Evolutionary conservation across 1,140 invertebrate genomes (phyloP).

Genomic region (Pogonomyrmex californicus): DNA sequence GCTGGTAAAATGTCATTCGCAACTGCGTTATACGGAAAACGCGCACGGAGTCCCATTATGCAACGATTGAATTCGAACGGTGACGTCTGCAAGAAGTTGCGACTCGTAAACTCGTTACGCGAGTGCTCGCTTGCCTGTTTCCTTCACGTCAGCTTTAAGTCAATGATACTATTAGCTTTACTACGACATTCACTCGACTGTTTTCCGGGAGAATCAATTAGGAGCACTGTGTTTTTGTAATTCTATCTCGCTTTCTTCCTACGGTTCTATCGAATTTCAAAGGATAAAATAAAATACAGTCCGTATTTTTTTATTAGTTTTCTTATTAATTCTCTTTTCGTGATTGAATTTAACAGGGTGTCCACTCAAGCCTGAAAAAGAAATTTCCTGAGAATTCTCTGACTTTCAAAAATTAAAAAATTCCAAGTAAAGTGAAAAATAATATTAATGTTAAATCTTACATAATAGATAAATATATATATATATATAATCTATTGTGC

Average conservation of each 20-base stretch:
- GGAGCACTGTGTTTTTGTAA: neutral
- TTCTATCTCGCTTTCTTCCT: neutral
- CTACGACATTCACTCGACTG: neutral
- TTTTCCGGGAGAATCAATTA: neutral
- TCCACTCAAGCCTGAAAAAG: no score
- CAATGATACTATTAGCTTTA: neutral
- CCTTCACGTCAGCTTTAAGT: neutral
- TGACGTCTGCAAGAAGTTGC: constrained; percentile 23
- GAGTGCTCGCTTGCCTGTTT: neutral
- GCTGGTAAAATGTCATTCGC: constrained; percentile 12
- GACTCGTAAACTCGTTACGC: constrained; percentile 22
- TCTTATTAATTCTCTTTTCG: no score
- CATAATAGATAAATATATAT: no score
- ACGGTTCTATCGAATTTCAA: neutral
- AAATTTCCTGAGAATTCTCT: no score
- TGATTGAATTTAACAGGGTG: no score
- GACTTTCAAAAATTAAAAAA: no score
- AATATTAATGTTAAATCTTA: no score
- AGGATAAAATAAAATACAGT: neutral
- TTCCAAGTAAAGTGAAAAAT: no score
- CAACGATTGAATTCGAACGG: constrained; percentile 15
- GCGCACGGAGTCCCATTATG: neutral
- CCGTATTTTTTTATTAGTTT: neutral
- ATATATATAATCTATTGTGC: no score
- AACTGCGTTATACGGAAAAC: neutral